A percentile compares a stretch with the other conserved stretches of the same genome.
phyloP scores from a whole-genome alignment of 1,140 invertebrate genomes.

The Pteromalus puparum region DNA sequence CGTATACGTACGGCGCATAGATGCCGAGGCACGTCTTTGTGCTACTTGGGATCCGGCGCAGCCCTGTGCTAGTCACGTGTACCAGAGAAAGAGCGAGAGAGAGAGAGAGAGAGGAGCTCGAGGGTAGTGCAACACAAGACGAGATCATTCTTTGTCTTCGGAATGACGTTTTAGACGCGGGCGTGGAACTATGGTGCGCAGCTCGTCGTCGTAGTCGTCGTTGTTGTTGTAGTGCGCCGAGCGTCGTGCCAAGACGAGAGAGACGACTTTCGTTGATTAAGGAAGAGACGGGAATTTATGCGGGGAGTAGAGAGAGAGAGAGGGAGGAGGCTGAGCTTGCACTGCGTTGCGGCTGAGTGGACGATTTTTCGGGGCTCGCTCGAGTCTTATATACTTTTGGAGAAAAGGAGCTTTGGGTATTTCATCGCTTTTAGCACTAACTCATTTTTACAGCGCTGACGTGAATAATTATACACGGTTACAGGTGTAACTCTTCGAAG shows the following conservation, averaged over 20 bases:
- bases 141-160: constrained; percentile 45
- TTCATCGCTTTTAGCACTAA: too few relatives aligned
- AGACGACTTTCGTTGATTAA: constrained; percentile 23
- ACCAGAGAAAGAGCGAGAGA: constrained; percentile 44
- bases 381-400: too few relatives aligned
- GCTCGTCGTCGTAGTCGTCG: not conserved
- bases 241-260: not conserved
- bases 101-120: not conserved
- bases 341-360: not conserved
- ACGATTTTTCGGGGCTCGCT: not conserved
- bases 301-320: too few relatives aligned
- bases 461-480: too few relatives aligned
- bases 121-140: constrained; percentile 4
- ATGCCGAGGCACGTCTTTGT: constrained; percentile 41
- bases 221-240: not conserved
- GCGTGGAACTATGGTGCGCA: not conserved
- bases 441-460: too few relatives aligned
- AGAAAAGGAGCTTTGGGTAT: not conserved
- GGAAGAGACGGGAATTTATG: not conserved
- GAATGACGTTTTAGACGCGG: constrained; percentile 39
- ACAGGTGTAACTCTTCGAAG: too few relatives aligned
- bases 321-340: not conserved
- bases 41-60: constrained; percentile 18
- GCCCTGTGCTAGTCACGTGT: constrained; percentile 34
- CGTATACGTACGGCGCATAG: constrained; percentile 3